Base-by-base conservation (phyloP, 2,888 invertebrate species). In the Drosophila kuntzei region DNA sequence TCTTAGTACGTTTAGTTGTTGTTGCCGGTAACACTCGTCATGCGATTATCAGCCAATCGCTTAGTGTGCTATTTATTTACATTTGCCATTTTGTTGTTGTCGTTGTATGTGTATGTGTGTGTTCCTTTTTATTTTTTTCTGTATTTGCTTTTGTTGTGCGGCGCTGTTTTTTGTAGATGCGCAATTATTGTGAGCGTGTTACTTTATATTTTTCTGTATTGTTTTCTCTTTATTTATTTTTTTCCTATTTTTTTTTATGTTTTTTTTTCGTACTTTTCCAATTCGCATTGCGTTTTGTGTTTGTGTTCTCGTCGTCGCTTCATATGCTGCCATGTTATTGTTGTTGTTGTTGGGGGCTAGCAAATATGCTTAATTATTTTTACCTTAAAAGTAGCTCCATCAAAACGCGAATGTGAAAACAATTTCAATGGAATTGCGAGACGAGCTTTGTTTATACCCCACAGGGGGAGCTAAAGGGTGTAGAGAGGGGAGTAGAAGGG, bases 281-380 rank as follows among this genome's bases (percentile, higher is more conserved):
- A 89, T 81, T 89, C 72, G 71, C 76, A 71, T 73, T 87, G 88
- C 74, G 70, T 74, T 81, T 79, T 64, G 54, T 70, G 68, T 70
- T 59, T 72, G 61, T 65, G 65, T 76, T 66, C 71, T 62, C 63
- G 58, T 60, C 61, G 73, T 61, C 59, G 74, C 60, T 68, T 71
- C 66, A 80, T 75, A 82, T 71, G 78, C 85, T 86, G 32, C 39
- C 43, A 34, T 25, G 51, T 46, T 20, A 32, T 43, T 49, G 39
- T 39, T 37, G 22, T 36, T 36, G 25, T 44, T 43, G 36, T 34
- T 47, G 70, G 49, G 58, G 27, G 20, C 67, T 71, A 51, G 80
- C 89, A 86, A 88, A 89, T 89, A 85, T 89, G 89, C 80, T 88
- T 86, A 89, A 86, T 89, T 89, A 86, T 86, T 86, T 86, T 89